phyloP scores from a whole-genome alignment of 2,888 invertebrate genomes.

The Neoascia interrupta region DNA sequence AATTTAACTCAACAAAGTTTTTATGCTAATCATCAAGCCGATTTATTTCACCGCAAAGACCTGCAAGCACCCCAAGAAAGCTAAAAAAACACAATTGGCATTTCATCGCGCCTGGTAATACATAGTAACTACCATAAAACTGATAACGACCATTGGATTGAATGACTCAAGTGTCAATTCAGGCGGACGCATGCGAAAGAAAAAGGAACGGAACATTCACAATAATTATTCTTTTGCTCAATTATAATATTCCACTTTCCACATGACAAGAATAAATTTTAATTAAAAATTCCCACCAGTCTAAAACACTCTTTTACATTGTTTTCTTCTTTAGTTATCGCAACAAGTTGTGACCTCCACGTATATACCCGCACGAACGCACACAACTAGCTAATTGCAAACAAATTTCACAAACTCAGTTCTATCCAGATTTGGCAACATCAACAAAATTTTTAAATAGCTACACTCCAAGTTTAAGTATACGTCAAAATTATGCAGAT shows the following conservation, averaged over 20 bases:
- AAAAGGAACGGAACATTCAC: too few relatives aligned
- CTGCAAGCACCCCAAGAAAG: too few relatives aligned
- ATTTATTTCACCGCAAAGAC: too few relatives aligned
- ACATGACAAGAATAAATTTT: conserved; percentile 16
- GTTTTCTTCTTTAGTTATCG: not conserved
- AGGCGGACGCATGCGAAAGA: too few relatives aligned
- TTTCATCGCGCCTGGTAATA: too few relatives aligned
- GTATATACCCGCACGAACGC: not conserved
- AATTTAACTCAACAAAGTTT: too few relatives aligned
- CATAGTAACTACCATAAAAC: too few relatives aligned
- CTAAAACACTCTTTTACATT: too few relatives aligned
- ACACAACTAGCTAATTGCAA: not conserved
- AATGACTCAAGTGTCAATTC: conserved; percentile 23
- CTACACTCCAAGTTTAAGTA: not conserved
- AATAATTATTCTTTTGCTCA: not conserved
- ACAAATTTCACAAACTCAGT: too few relatives aligned
- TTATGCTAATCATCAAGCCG: too few relatives aligned
- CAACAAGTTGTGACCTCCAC: conserved; percentile 11
- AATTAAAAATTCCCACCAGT: conserved; percentile 32
- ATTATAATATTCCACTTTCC: conserved; percentile 18
- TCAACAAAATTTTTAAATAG: not conserved
- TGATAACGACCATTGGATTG: too few relatives aligned
- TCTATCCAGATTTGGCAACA: not conserved
- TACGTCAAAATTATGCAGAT: conserved; percentile 7
- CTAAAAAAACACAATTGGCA: not conserved